Evolutionary conservation across 2,113 vertebrate genomes (phyloP), one percentile per base, ranked within the genome.

Genomic region (Lanius collurio): DNA sequence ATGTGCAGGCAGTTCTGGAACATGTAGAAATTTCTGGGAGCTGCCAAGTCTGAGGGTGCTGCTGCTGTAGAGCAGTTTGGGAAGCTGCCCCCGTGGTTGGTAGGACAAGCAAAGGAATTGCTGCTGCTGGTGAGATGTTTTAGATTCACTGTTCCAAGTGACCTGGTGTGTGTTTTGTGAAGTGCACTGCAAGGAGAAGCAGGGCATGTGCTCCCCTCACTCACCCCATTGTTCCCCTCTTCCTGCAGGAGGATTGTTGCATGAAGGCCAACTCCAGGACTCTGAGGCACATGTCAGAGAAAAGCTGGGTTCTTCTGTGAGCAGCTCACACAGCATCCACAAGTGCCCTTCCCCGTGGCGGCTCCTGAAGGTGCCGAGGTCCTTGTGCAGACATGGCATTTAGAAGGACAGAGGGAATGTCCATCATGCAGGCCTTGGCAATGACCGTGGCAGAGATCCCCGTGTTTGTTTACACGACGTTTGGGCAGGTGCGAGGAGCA

Each of bases 361-460:
- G 59, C 44, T 41, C 77, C 76, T 22, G 33, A 16, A 21, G 64
- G 65, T 62, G 82, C 60, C 1, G 0, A 39, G 23, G 16, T 44
- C 46, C 60, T 49, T 0, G 20, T 50, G 87, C 79, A 76, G 94
- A 97, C 88, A 99, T 99, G 99, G 99, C 99, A 3, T 81, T 99
- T 82, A 98, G 97, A 92, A 98, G 97, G 88, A 96, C 98, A 1
- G 99, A 99, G 42, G 99, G 99, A 63, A 97, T 99, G 98, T 99
- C 99, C 95, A 96, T 99, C 64, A 99, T 99, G 91, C 99, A 99
- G 98, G 99, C 99, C 68, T 96, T 99, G 97, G 99, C 99, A 63
- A 99, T 99, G 99, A 99, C 99, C 0, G 99, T 99, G 77, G 99
- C 99, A 1, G 99, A 99, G 98, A 99, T 99, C 89, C 99, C 99